Evolutionary conservation across 2,113 vertebrate genomes (phyloP).

Genomic region (Antennarius striatus): DNA sequence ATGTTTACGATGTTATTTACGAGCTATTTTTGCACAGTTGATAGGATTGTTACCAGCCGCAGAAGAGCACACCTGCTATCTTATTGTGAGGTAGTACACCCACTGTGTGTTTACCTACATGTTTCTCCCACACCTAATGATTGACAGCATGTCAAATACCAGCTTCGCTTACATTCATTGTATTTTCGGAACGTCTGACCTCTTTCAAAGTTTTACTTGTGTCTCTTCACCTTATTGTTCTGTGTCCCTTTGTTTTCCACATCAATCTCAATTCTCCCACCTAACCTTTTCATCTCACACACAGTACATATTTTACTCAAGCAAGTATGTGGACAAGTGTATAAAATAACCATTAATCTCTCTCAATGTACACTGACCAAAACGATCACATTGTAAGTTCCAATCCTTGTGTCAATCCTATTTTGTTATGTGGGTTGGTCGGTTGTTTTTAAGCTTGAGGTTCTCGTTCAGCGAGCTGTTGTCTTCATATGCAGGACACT

Average conservation of each 20-base stretch:
- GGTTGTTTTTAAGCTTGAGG: background rate
- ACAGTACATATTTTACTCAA: background rate
- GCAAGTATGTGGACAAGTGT: background rate
- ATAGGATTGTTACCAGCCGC: background rate
- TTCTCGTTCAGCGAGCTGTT: background rate
- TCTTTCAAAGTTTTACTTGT: conserved; percentile 22
- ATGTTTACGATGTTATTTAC: background rate
- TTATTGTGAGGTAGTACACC: background rate
- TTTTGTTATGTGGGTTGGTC: background rate
- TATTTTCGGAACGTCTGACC: conserved; percentile 22
- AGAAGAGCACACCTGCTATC: background rate
- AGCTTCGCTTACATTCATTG: conserved; percentile 10
- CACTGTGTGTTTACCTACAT: background rate
- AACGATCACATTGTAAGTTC: background rate
- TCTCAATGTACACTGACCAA: background rate
- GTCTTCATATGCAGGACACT: background rate
- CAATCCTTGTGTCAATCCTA: background rate
- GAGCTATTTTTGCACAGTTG: background rate
- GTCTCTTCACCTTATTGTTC: conserved; percentile 3
- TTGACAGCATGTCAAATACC: conserved; percentile 6
- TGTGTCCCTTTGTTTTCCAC: background rate
- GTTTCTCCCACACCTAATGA: background rate
- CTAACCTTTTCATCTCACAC: conserved; percentile 32
- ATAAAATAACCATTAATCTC: conserved; percentile 11
- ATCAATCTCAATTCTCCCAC: background rate